Conservation (phyloP, 2,888 invertebrate genomes). For the Matsumyia berberina region DNA sequence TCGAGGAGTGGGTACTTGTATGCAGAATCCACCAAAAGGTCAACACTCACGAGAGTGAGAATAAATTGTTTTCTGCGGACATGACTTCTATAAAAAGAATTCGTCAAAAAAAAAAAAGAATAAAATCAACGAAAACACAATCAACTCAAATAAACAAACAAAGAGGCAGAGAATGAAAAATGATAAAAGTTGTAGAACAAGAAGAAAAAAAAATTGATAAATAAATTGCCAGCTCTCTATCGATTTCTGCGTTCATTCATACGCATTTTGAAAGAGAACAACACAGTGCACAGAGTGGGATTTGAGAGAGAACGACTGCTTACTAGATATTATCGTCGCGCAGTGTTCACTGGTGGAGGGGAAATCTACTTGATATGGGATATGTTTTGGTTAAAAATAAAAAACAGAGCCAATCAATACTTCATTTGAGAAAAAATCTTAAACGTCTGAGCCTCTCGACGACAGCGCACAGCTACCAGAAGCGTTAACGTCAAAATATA, state of each 20-base stretch:
- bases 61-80: conserved; percentile 12
- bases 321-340: neutral
- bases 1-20: neutral
- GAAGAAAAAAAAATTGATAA: conserved; percentile 27
- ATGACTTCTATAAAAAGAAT: conserved; percentile 57
- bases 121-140: conserved; percentile 6
- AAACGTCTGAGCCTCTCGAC: no score
- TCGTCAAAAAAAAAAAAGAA: conserved; percentile 11
- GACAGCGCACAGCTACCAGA: no score
- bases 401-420: neutral
- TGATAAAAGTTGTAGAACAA: conserved; percentile 36
- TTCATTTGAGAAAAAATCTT: no score
- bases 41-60: conserved; percentile 26
- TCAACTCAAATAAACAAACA: conserved; percentile 41
- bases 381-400: neutral
- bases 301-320: neutral
- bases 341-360: conserved; percentile 10
- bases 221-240: conserved; percentile 24
- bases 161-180: conserved; percentile 21
- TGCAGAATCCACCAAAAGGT: conserved; percentile 28
- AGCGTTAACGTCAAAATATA: no score
- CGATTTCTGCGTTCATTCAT: conserved; percentile 52
- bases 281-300: neutral
- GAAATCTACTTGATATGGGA: neutral
- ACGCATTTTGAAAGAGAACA: neutral